Evolutionary conservation across 2,797 vertebrate genomes (phyloP), one percentile per base, ranked within the genome.

Genomic region (Syndactyla subalaris): DNA sequence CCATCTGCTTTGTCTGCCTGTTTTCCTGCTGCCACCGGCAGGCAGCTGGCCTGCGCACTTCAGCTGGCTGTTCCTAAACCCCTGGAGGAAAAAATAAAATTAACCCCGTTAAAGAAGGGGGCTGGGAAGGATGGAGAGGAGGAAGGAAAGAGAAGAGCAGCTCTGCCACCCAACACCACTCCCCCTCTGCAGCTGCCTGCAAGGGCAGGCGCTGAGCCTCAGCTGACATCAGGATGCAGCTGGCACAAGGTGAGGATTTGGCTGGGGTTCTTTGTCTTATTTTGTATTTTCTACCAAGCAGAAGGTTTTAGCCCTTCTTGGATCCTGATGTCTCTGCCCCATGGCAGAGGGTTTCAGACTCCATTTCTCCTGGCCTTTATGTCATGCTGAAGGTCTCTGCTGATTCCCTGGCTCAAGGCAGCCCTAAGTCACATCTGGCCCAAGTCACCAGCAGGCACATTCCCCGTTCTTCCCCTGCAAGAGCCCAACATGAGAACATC

Each of bases 1-100:
- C 97, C 98, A 98, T 98, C 97, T 98, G 98, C 95, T 96, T 97
- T 95, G 94, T 96, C 93, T 95, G 95, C 91, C 94, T 95, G 88
- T 89, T 96, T 95, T 97, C 96, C 96, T 96, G 93, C 97, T 96
- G 97, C 96, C 95, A 84, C 88, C 54, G 95, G 95, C 96, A 95
- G 97, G 97, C 98, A 98, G 97, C 97, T 98, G 97, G 97, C 97
- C 92, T 85, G 90, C 43, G 92, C 81, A 9, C 92, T 96, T 92
- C 95, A 96, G 94, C 93, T 91, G 86, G 93, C 86, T 95, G 81
- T 91, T 90, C 82, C 3, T 58, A 95, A 97, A 89, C 96, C 96
- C 96, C 94, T 93, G 92, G 92, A 97, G 96, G 95, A 72, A 88
- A 96, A 96, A 90, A 94, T 92, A 95, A 91, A 96, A 93, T 95